Conservation (phyloP, 2,888 invertebrate species). For the Nowickia ferox region DNA sequence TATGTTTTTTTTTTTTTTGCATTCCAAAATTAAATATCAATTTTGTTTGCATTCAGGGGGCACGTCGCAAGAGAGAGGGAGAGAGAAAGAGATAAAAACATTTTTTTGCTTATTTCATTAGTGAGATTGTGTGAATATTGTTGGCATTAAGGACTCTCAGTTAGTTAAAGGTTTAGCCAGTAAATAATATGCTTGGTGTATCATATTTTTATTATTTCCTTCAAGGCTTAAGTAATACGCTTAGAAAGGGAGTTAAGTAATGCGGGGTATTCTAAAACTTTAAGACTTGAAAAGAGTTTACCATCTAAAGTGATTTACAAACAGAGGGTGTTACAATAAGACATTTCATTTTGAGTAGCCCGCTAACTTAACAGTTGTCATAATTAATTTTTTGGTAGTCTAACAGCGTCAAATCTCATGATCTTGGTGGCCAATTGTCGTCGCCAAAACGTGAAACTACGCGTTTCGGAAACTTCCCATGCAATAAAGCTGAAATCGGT, state of each 20-base stretch:
- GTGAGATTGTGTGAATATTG: constrained; percentile 1
- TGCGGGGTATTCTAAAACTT: background rate
- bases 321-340: too few relatives aligned
- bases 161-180: background rate
- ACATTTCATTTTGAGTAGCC: too few relatives aligned
- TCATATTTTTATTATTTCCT: background rate
- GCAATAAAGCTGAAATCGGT: too few relatives aligned
- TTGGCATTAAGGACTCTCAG: background rate
- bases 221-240: background rate
- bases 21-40: background rate
- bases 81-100: background rate
- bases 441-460: too few relatives aligned
- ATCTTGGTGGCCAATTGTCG: too few relatives aligned
- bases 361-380: too few relatives aligned
- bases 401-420: too few relatives aligned
- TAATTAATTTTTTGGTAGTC: too few relatives aligned
- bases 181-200: background rate
- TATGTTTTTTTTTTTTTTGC: background rate
- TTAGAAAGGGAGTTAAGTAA: background rate
- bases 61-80: constrained; percentile 15
- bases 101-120: constrained; percentile 28
- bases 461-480: too few relatives aligned
- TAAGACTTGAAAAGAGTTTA: too few relatives aligned
- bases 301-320: too few relatives aligned
- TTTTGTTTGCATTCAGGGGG: constrained; percentile 7